Evolutionary conservation across 1,140 invertebrate species (phyloP), one percentile per base, ranked within the genome.

Genomic region (Saccostrea cuccullata): DNA sequence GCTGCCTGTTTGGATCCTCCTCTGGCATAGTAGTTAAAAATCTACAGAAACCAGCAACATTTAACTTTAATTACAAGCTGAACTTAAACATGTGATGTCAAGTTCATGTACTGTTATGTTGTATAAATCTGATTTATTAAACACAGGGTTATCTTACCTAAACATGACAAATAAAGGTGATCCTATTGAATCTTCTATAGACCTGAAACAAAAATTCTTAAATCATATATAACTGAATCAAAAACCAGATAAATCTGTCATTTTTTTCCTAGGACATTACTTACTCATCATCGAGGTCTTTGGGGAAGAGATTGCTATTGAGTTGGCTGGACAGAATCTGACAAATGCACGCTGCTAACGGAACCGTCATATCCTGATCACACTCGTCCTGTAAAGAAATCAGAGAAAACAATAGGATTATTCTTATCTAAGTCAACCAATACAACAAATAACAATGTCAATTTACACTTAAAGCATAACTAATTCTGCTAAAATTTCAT

Each of bases 111-210:
- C 47, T 6, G 47, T 47, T 47, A 47, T 47, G 47, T 47, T 47
- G 47, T 47, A 47, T 9, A 36, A 36, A 36, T 47, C 9, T 47
- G 9, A 47, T 47, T 47, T 47, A 2, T 47, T 6, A 47, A 47
- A 3, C 40, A 6, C 73, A 82, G 23, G 26, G 8, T 2, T n/a
- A 47, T 88, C 93, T 91, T 91, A 95, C 94, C 95, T 96, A 94
- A 97, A 97, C 94, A 98, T 96, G 17, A 97, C 97, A 95, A 98
- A 98, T 73, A 98, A 93, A 55, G 97, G 97, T 70, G 96, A 96
- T 90, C 96, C 97, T 93, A 98, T 97, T 91, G 97, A 98, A 92
- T 97, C 97, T 91, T 96, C 96, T 40, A 97, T 92, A 13, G 95
- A 94, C 90, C 97, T 96, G 88, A 77, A 84, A 84, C 20, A 9